phyloP scores from a whole-genome alignment of 2,888 invertebrate genomes.

The Phania funesta region DNA sequence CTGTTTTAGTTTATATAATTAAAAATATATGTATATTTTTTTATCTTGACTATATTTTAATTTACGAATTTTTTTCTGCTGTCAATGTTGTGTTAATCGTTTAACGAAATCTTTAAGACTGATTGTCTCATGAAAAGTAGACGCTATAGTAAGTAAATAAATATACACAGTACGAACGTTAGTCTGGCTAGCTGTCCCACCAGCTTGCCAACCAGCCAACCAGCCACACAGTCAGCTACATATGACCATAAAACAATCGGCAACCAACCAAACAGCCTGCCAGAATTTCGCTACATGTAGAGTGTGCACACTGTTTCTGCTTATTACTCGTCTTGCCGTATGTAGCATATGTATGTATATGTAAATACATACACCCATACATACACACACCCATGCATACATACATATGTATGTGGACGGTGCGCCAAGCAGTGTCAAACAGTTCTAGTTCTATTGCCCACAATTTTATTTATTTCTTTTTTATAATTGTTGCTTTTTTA shows the following conservation, averaged over 20 bases:
- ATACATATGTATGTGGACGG: too few relatives aligned
- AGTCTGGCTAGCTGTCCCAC: slow-evolving; percentile 56
- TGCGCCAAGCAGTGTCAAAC: slow-evolving; percentile 37
- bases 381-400: too few relatives aligned
- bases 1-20: slow-evolving; percentile 36
- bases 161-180: slow-evolving; percentile 50
- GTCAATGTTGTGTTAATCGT: slow-evolving; percentile 73
- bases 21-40: slow-evolving; percentile 21
- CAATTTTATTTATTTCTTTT: slow-evolving; percentile 8
- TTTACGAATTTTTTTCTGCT: slow-evolving; percentile 32
- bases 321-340: slow-evolving; percentile 14
- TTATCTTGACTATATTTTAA: slow-evolving; percentile 47
- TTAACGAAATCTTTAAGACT: slow-evolving; percentile 78
- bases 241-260: too few relatives aligned
- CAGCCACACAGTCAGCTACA: neutral
- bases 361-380: too few relatives aligned
- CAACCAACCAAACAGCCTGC: slow-evolving; percentile 17
- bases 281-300: slow-evolving; percentile 47
- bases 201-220: slow-evolving; percentile 19
- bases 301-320: slow-evolving; percentile 46
- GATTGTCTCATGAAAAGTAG: slow-evolving; percentile 70
- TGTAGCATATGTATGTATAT: too few relatives aligned
- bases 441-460: slow-evolving; percentile 48
- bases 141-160: slow-evolving; percentile 62
- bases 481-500: neutral